phyloP scores from a whole-genome alignment of 2,113 vertebrate species.

The Myotis brandtii region DNA sequence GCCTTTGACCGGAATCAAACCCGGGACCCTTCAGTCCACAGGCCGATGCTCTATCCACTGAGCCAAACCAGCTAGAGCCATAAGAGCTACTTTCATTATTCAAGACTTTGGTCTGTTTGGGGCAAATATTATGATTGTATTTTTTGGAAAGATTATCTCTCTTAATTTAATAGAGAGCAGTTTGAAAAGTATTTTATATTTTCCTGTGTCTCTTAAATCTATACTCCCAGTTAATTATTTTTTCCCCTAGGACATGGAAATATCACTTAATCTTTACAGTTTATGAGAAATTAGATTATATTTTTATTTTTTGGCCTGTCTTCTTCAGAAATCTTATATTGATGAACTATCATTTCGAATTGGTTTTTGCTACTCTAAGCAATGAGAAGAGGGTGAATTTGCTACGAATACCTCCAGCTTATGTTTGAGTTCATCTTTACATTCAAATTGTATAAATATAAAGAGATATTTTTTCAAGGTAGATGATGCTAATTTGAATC shows the following conservation, averaged over 20 bases:
- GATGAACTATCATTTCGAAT: background rate
- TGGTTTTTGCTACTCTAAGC: background rate
- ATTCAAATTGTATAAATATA: background rate
- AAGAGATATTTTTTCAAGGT: background rate
- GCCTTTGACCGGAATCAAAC: too few relatives aligned
- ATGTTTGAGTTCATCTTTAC: background rate
- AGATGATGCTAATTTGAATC: conserved; percentile 35
- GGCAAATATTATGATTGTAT: background rate
- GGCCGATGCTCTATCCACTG: too few relatives aligned
- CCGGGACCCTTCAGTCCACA: too few relatives aligned
- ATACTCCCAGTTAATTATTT: background rate
- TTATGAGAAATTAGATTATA: conserved; percentile 15
- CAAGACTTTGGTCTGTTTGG: background rate
- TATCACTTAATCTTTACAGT: conserved; percentile 2
- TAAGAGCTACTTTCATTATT: conserved; percentile 1
- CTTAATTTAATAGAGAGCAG: background rate
- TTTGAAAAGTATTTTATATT: background rate
- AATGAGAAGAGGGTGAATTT: background rate
- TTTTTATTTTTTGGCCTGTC: background rate
- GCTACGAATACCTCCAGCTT: background rate
- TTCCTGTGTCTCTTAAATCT: background rate
- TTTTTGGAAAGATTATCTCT: background rate
- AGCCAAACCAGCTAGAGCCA: background rate
- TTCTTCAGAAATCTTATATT: conserved; percentile 33
- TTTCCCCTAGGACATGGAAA: background rate